phyloP scores from a whole-genome alignment of 1,140 invertebrate species.

The Drosophila ironensis region DNA sequence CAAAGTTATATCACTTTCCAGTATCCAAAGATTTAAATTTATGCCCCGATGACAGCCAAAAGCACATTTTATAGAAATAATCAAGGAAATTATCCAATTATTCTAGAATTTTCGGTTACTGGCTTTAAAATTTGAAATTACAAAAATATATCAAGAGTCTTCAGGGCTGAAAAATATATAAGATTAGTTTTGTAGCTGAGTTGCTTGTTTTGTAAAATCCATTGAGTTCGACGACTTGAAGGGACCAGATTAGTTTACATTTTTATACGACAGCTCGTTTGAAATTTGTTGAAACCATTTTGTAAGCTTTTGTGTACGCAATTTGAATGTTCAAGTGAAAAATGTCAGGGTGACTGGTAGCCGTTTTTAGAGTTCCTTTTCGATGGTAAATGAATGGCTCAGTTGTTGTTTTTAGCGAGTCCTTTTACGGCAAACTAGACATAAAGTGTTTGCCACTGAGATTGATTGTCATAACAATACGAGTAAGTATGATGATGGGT shows the following conservation, averaged over 20 bases:
- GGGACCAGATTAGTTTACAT: constrained; percentile 57
- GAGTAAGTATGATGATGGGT: constrained; percentile 30
- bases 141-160: too few relatives aligned
- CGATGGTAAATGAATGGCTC: constrained; percentile 42
- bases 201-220: constrained; percentile 4
- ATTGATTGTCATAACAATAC: constrained; percentile 33
- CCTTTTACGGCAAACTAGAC: constrained; percentile 9
- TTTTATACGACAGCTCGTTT: constrained; percentile 23
- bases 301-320: background rate
- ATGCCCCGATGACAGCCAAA: too few relatives aligned
- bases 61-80: too few relatives aligned
- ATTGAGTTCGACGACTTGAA: background rate
- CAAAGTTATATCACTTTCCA: background rate
- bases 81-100: too few relatives aligned
- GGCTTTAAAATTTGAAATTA: too few relatives aligned
- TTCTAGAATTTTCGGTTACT: too few relatives aligned
- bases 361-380: constrained; percentile 55
- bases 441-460: constrained; percentile 31
- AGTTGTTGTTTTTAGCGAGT: constrained; percentile 3
- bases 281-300: constrained; percentile 13
- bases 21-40: background rate
- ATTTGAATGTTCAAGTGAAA: constrained; percentile 33
- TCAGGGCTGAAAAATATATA: too few relatives aligned
- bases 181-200: too few relatives aligned
- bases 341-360: constrained; percentile 8